These are phyloP conservation scores for Brachionus sp. DNA, from an alignment of 1,140 invertebrate genomes.

Conservation along the genomic window DNA sequence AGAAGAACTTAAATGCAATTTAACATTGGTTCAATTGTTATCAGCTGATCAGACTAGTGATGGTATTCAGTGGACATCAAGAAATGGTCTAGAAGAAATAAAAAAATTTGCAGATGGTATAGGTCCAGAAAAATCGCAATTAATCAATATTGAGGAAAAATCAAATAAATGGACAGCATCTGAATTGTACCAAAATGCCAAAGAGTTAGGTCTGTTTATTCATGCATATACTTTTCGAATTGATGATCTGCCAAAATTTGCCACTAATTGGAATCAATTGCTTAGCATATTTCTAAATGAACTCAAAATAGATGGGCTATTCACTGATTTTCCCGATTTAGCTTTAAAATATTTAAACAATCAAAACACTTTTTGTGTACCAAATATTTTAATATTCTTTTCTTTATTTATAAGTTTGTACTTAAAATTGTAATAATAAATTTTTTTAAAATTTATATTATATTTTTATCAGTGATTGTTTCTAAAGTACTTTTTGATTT, in stretches of 20 bases:
- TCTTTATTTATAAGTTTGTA: background rate
- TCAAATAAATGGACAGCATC: background rate
- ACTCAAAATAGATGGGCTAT: conserved; percentile 22
- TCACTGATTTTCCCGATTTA: conserved; percentile 36
- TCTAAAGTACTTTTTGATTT: no score
- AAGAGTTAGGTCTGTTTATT: conserved; percentile 27
- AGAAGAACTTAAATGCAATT: background rate
- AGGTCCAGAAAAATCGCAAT: conserved; percentile 27
- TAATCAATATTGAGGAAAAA: background rate
- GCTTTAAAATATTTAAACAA: conserved; percentile 15
- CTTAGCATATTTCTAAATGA: conserved; percentile 19
- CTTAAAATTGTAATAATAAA: background rate
- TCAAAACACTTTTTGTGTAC: background rate
- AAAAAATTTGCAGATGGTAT: conserved; percentile 39
- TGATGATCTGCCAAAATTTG: background rate
- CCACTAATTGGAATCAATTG: background rate
- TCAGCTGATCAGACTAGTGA: background rate
- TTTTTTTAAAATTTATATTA: background rate
- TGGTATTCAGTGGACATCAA: conserved; percentile 9
- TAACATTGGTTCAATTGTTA: background rate
- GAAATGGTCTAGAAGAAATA: conserved; percentile 23
- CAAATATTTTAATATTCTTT: background rate
- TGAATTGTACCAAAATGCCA: conserved; percentile 3
- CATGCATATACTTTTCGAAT: conserved; percentile 44
- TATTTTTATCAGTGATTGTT: no score